Percentiles rank a stretch among this genome's conserved stretches.
Conservation (phyloP, 2,113 vertebrate species). For the Bufo bufo region DNA sequence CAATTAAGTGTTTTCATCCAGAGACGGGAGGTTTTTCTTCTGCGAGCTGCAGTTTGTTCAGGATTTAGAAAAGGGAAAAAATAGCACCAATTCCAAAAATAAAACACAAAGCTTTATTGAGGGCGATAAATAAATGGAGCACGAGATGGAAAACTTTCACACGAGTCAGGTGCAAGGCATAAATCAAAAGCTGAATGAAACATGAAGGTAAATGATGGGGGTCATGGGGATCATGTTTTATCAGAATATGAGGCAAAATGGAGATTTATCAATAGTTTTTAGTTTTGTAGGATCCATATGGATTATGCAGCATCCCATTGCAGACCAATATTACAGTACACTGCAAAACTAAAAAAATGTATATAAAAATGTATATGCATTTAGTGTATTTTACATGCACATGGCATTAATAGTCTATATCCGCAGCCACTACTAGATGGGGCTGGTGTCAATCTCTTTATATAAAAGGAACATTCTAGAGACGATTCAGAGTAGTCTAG, state of each 20-base stretch:
- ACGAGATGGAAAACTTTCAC: neutral
- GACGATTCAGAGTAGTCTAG: too few relatives aligned
- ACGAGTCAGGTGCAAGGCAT: neutral
- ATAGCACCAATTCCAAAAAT: constrained; percentile 44
- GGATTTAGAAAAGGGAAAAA: constrained; percentile 47
- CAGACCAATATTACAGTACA: too few relatives aligned
- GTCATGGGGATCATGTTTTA: neutral
- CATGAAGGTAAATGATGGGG: neutral
- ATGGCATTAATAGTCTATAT: too few relatives aligned
- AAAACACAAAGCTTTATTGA: constrained; percentile 34
- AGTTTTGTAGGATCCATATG: neutral
- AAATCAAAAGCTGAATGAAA: neutral
- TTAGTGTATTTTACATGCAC: too few relatives aligned
- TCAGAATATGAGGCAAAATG: neutral
- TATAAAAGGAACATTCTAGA: too few relatives aligned
- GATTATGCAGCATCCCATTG: too few relatives aligned
- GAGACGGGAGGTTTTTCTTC: constrained; percentile 55
- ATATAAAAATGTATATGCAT: too few relatives aligned
- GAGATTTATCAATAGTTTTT: neutral
- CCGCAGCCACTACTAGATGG: too few relatives aligned
- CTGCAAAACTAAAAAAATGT: too few relatives aligned
- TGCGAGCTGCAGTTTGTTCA: constrained; percentile 51
- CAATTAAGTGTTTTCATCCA: constrained; percentile 59
- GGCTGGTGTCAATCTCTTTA: too few relatives aligned
- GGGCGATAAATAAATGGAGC: neutral